Base-by-base conservation (phyloP, 1,140 invertebrate genomes). In the Drosophila nigrodunni region DNA sequence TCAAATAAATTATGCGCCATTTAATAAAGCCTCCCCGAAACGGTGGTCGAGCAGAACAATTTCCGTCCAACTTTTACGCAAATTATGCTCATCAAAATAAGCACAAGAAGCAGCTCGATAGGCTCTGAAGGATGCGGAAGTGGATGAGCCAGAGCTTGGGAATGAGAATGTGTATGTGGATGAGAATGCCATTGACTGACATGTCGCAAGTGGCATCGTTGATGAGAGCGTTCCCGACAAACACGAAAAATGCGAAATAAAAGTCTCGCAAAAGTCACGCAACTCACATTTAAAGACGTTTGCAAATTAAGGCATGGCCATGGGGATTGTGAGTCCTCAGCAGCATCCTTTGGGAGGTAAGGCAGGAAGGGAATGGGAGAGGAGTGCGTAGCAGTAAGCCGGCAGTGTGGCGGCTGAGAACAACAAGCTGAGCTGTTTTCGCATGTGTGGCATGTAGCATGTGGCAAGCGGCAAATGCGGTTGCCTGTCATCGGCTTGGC, bases 1-100 rank as follows among this genome's bases (percentile, higher is more conserved):
- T 7, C 74, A 54, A 62, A 74, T 81, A 81, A 86, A 81, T 86
- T 71, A 86, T 86, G 82, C 82, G 76, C 66, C 74, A 85, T 85
- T 85, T 85, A 86, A 85, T 85, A 86, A 86, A 78, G 78, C 82
- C 50, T 57, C 37, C 30, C 44, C 54, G 25, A 30, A 55, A 71
- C 50, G 59, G 64, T 13, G 7, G 7, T 7, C 15, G 13, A 60
- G 8, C 2, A 25, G 10, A 30, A 2, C 44, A 54, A 25, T 34
- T 39, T 55, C 18, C 46, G 71, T 9, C 30, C 34, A 70, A 74
- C 50, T 74, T 70, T 74, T 58, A 70, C 66, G 58, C 67, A 75
- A 75, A 75, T 75, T 75, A 75, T 71, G 67, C 67, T 65, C 67
- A 71, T 75, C 73, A 75, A 71, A 64, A 71, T 21, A 37, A 65